phyloP scores from a whole-genome alignment of 2,113 vertebrate genomes.

The Microtus oregoni region DNA sequence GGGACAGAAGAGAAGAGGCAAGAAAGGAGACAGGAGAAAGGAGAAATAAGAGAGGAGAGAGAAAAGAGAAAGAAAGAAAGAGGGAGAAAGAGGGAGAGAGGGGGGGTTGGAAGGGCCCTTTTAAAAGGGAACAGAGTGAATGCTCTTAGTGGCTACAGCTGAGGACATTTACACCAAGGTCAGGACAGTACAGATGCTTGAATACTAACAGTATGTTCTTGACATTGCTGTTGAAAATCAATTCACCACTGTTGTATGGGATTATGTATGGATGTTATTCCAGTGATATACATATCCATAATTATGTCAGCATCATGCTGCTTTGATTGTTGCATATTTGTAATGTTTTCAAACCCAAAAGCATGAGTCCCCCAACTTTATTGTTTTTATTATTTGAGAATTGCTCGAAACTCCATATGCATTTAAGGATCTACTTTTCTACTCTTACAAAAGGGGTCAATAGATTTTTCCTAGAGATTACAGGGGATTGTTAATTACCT shows the following conservation, averaged over 20 bases:
- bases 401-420: not conserved
- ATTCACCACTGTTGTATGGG: not conserved
- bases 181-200: too few species aligned
- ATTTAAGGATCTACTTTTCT: conserved; percentile 3
- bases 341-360: conserved; percentile 5
- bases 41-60: too few species aligned
- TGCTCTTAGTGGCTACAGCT: too few species aligned
- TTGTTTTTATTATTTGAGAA: not conserved
- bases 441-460: not conserved
- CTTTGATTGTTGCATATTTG: not conserved
- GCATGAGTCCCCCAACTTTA: not conserved
- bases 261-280: conserved; percentile 15
- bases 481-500: not conserved
- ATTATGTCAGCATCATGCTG: not conserved
- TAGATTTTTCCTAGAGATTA: not conserved
- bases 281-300: not conserved
- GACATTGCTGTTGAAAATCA: not conserved
- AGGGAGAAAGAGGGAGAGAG: too few species aligned
- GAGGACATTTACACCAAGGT: too few species aligned
- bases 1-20: too few species aligned
- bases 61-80: too few species aligned
- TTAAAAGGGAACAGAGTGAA: too few species aligned
- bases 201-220: not conserved
- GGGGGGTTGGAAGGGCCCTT: too few species aligned
- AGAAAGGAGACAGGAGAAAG: too few species aligned